Percentiles rank a stretch among this genome's conserved stretches.
phyloP scores from a whole-genome alignment of 2,888 invertebrate genomes.

The Spodoptera littoralis region DNA sequence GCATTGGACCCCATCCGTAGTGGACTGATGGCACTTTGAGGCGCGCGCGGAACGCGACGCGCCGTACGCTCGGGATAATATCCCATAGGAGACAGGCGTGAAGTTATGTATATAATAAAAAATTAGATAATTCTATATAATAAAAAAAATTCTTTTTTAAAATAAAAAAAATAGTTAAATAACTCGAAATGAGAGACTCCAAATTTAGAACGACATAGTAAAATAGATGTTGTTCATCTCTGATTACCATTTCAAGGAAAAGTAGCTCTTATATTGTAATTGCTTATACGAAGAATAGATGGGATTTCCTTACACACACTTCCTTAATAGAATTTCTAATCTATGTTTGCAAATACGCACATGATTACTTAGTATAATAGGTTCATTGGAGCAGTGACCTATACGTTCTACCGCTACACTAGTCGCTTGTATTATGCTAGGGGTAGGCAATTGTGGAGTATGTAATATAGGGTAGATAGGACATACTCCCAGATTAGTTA shows the following conservation, averaged over 20 bases:
- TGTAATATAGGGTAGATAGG: conserved; percentile 14
- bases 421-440: conserved; percentile 41
- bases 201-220: too few species aligned
- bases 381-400: conserved; percentile 52
- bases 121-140: too few species aligned
- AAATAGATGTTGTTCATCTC: too few species aligned
- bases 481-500: conserved; percentile 1
- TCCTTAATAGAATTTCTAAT: conserved; percentile 46
- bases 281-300: neutral
- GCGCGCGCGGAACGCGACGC: too few species aligned
- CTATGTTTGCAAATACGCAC: conserved; percentile 41
- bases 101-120: too few species aligned
- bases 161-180: too few species aligned
- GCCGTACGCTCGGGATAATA: too few species aligned
- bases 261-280: neutral
- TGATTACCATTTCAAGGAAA: neutral
- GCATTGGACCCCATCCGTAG: too few species aligned
- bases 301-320: conserved; percentile 4
- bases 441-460: conserved; percentile 32
- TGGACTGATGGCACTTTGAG: too few species aligned
- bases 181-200: too few species aligned
- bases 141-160: too few species aligned
- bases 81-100: too few species aligned
- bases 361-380: conserved; percentile 52
- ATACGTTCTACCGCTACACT: conserved; percentile 23